Evolutionary conservation across 2,888 invertebrate genomes (phyloP), one percentile per base, ranked within the genome.

Genomic region (Caenorhabditis sp.): DNA sequence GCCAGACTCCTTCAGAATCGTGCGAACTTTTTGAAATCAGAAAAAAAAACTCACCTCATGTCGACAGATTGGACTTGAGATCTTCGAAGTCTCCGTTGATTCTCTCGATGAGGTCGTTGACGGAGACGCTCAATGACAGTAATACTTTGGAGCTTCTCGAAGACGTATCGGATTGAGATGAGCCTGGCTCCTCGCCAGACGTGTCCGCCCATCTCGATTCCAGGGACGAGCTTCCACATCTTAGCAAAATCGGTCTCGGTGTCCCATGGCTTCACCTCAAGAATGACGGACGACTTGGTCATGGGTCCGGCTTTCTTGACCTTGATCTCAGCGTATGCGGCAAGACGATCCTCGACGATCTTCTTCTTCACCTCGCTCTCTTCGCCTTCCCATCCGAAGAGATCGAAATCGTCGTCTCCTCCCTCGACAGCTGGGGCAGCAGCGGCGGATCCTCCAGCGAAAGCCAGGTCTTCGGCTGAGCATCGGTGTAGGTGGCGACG

Each of bases 181-280:
- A 86, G 84, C 66, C 86, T 86, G 61, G 94, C 96, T 80, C 96
- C 96, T 92, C 98, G 98, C 98, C 98, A 98, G 73, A 97, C 93
- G 38, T 98, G 95, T 86, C 98, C 98, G 86, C 98, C 97, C 95
- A 96, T 96, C 91, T 93, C 94, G 91, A 98, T 95, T 35, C 95
- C 94, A 89, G 97, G 95, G 44, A 89, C 87, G 89, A 94, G 93
- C 92, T 93, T 72, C 93, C 98, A 98, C 95, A 98, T 95, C 92
- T 95, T 95, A 88, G 94, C 95, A 95, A 98, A 96, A 91, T 98
- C 96, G 47, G 97, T 97, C 93, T 97, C 96, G 94, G 98, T 98
- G 93, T 97, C 88, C 98, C 98, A 98, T 28, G 97, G 97, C 93
- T 99, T 99, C 16, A 97, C 96, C 93, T 98, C 98, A 64, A 98